Percentiles rank a stretch among this genome's conserved stretches.
Conservation (phyloP, 2,113 vertebrate species). For the Oryzias celebensis region DNA sequence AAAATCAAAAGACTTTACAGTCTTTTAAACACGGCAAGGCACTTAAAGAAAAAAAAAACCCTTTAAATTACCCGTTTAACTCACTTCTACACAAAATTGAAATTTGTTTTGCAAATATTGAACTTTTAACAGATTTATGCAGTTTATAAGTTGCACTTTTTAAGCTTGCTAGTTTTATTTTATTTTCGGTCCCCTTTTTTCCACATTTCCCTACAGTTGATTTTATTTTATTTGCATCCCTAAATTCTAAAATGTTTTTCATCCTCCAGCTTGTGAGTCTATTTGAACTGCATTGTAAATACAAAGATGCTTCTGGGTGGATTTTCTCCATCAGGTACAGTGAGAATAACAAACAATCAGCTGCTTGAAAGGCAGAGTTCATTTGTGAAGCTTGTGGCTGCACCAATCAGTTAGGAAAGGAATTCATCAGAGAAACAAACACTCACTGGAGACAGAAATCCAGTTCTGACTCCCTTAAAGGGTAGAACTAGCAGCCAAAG, state of each 20-base stretch:
- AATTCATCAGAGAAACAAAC: constrained; percentile 6
- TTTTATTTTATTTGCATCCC: too few species aligned
- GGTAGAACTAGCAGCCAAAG: constrained; percentile 37
- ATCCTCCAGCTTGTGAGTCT: not conserved
- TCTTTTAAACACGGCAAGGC: constrained; percentile 12
- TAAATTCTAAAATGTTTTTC: not conserved
- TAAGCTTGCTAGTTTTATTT: too few species aligned
- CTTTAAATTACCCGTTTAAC: too few species aligned
- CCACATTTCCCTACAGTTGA: too few species aligned
- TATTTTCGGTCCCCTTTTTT: too few species aligned
- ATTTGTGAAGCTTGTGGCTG: not conserved
- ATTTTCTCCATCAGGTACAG: constrained; percentile 25
- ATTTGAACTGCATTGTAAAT: not conserved
- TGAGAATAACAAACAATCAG: not conserved
- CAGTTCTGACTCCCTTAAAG: constrained; percentile 40
- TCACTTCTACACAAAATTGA: too few species aligned
- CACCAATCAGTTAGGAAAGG: not conserved
- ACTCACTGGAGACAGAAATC: constrained; percentile 2
- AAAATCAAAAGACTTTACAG: constrained; percentile 21
- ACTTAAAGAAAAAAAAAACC: constrained; percentile 27
- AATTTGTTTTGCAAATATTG: too few species aligned
- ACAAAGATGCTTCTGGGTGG: not conserved
- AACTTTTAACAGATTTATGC: too few species aligned
- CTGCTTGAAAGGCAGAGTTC: constrained; percentile 3
- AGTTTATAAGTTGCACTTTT: too few species aligned